Evolutionary conservation across 2,797 vertebrate species (phyloP), one percentile per base, ranked within the genome.

Genomic region (Telmatherina bonti): DNA sequence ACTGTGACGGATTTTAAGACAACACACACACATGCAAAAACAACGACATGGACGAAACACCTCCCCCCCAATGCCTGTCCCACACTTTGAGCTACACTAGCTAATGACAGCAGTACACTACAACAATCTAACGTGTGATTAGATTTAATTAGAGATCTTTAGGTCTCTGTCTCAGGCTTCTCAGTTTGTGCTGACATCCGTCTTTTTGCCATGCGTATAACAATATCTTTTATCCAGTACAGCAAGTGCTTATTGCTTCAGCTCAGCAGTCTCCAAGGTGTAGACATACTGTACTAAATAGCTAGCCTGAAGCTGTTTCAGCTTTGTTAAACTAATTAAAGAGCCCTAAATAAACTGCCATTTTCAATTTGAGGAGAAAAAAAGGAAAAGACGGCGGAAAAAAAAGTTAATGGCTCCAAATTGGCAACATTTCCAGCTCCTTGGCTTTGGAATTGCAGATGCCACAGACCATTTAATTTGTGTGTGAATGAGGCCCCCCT

Each of bases 291-390:
- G 1, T 70, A 70, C 51, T 56, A 52, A 77, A 51, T 31, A 63
- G 33, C 56, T 53, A 58, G 73, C 72, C 70, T 36, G 16, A 36
- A 78, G 74, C 76, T 33, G 15, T 88, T 79, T 75, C 35, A 51
- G 61, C 67, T 74, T 68, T 65, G 73, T 76, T 73, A 77, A 83
- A 77, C 78, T 77, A 83, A 85, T 85, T 76, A 88, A 81, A 29
- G 20, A 18, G 9, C 35, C 56, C 22, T 76, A 81, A 89, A 83
- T 74, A 78, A 83, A 70, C 53, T 55, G 56, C 65, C 0, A 9
- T 66, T 77, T 72, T 66, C 54, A 27, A 26, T 53, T 15, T 24
- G 51, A 29, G 26, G 26, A 0, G 51, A 2, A 64, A 53, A 72
- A 76, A 78, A 74, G 70, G 62, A 73, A 1, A 20, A 15, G 12